Conservation (phyloP, 23 tunicate species). For the Halocynthia aurantium region DNA sequence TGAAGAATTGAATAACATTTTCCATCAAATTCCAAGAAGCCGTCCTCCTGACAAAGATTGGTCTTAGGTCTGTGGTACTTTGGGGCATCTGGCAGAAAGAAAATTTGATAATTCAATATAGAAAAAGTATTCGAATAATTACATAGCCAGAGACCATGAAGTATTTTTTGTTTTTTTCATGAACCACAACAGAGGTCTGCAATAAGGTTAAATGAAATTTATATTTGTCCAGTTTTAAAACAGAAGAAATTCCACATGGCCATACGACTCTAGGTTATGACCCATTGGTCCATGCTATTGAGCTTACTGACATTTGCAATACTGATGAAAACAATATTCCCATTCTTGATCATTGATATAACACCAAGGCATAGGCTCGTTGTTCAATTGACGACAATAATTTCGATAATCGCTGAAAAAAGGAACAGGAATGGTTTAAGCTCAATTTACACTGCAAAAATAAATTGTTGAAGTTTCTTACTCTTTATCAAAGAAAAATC, state of each 20-base stretch:
- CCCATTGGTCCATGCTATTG: too few relatives aligned
- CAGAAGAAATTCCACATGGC: too few relatives aligned
- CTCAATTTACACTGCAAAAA: neutral
- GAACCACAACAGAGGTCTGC: too few relatives aligned
- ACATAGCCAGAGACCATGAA: too few relatives aligned
- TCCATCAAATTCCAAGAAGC: neutral
- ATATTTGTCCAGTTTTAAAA: too few relatives aligned
- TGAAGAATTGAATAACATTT: neutral
- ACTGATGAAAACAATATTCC: slow-evolving; percentile 41
- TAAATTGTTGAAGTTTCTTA: neutral
- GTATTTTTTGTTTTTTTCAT: too few relatives aligned
- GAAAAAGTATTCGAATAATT: neutral
- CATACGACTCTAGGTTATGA: too few relatives aligned
- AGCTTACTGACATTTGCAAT: slow-evolving; percentile 29
- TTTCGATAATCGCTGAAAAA: neutral
- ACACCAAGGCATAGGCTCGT: slow-evolving; percentile 42
- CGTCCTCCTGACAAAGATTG: slow-evolving; percentile 2
- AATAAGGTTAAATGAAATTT: too few relatives aligned
- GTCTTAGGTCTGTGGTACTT: neutral
- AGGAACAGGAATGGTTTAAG: neutral
- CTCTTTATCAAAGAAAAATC: neutral
- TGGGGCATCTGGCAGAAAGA: neutral
- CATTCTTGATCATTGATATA: slow-evolving; percentile 39
- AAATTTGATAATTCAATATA: neutral
- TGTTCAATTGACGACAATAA: neutral